These are phyloP conservation scores for Gymnoscopelus braueri DNA, from an alignment of 2,797 vertebrate species.

Conservation along the genomic window DNA sequence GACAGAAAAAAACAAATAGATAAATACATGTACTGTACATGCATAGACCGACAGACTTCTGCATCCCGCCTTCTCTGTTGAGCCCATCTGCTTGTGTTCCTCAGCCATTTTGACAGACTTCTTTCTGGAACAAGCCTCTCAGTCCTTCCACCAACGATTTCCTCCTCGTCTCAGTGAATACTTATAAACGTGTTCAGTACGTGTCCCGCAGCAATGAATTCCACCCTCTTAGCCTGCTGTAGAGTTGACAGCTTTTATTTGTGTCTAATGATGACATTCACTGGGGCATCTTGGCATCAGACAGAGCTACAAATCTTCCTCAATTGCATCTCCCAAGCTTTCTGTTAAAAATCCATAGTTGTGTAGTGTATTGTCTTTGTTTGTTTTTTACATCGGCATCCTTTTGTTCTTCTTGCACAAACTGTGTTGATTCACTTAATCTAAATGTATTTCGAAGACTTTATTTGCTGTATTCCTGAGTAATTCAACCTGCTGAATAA, in stretches of 20 bases:
- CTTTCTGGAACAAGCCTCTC: slow-evolving; percentile 71
- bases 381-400: slow-evolving; percentile 27
- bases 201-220: slow-evolving; percentile 62
- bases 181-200: slow-evolving; percentile 46
- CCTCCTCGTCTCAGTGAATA: slow-evolving; percentile 58
- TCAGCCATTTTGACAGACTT: slow-evolving; percentile 67
- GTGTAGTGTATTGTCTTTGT: slow-evolving; percentile 23
- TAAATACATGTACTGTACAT: slow-evolving; percentile 16
- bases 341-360: slow-evolving; percentile 53
- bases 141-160: slow-evolving; percentile 56
- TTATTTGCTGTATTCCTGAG: slow-evolving; percentile 3
- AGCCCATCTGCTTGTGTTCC: slow-evolving; percentile 67
- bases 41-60: slow-evolving; percentile 34
- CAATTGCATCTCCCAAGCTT: slow-evolving; percentile 60
- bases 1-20: slow-evolving; percentile 24
- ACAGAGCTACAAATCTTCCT: slow-evolving; percentile 55
- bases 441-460: not conserved
- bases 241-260: slow-evolving; percentile 72
- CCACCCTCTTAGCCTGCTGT: slow-evolving; percentile 57
- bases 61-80: slow-evolving; percentile 52
- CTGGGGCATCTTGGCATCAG: slow-evolving; percentile 52
- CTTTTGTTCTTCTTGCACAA: slow-evolving; percentile 5
- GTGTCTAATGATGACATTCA: slow-evolving; percentile 70
- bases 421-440: slow-evolving; percentile 7
- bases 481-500: not conserved